A percentile compares a stretch with the other conserved stretches of the same genome.
phyloP scores from a whole-genome alignment of 2,797 vertebrate species.

The Poecilia velifera region DNA sequence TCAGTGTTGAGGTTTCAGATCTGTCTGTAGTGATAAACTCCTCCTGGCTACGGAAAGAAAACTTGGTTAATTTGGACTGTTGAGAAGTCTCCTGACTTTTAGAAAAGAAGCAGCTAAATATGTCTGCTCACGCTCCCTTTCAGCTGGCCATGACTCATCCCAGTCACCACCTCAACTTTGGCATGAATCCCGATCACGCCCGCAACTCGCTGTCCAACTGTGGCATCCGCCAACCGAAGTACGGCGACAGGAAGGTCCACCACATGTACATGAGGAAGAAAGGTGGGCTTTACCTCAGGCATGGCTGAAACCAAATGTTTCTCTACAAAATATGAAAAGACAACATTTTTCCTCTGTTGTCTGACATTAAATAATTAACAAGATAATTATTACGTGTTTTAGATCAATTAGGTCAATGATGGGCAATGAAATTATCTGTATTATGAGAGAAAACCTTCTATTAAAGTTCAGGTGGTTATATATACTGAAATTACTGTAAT shows the following conservation, averaged over 20 bases:
- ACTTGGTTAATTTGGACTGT: not conserved
- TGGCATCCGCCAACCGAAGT: constrained; percentile 96
- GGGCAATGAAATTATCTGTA: no score
- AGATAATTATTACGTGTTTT: not conserved
- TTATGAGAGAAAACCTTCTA: no score
- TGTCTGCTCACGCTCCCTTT: constrained; percentile 10
- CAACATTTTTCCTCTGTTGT: not conserved
- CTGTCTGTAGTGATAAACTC: not conserved
- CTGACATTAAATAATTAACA: not conserved
- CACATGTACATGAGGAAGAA: constrained; percentile 99
- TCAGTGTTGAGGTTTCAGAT: not conserved
- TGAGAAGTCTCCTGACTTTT: constrained; percentile 1
- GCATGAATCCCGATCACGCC: constrained; percentile 98
- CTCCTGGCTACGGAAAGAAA: constrained; percentile 2
- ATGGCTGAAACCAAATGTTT: not conserved
- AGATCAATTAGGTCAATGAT: not conserved
- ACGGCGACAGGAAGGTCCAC: constrained; percentile 96
- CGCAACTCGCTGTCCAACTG: constrained; percentile 98
- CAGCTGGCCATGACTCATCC: constrained; percentile 99
- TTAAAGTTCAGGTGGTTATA: no score
- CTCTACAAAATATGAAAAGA: not conserved
- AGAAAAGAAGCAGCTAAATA: not conserved
- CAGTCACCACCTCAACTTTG: constrained; percentile 98
- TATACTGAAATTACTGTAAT: no score
- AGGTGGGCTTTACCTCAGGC: constrained; percentile 70